Evolutionary conservation across 30 jellyfish, hydroid and myxozoan species (phyloP).

Genomic region (Morbakka virulenta): DNA sequence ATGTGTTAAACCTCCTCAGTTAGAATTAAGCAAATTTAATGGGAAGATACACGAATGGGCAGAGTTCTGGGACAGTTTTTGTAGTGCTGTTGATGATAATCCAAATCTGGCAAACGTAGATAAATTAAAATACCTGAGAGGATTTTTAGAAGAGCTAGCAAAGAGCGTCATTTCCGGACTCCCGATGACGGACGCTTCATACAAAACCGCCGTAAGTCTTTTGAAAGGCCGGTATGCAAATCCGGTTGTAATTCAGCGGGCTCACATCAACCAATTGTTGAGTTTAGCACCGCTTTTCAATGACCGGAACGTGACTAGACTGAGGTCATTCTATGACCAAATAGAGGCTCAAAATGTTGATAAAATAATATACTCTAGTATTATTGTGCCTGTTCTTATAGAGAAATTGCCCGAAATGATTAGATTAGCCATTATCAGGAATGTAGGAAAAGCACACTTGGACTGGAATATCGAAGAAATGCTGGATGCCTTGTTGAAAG

Average conservation of each 20-base stretch:
- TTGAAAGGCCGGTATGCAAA: neutral
- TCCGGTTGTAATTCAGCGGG: neutral
- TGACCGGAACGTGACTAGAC: neutral
- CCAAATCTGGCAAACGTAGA: constrained; percentile 16
- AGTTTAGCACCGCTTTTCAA: neutral
- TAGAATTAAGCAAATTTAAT: constrained; percentile 8
- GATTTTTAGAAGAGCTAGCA: constrained; percentile 44
- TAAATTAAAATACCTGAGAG: constrained; percentile 31
- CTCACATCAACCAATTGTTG: neutral
- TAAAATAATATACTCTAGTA: constrained; percentile 1
- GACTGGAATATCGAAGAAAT: constrained; percentile 30
- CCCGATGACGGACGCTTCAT: constrained; percentile 3
- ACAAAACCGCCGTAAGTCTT: constrained; percentile 11
- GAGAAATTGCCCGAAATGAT: neutral
- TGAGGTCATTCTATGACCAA: neutral
- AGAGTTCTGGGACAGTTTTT: constrained; percentile 48
- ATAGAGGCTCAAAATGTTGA: constrained; percentile 24
- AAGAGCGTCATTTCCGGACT: constrained; percentile 14
- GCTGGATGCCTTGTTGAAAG: constrained; percentile 24
- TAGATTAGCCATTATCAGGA: constrained; percentile 14
- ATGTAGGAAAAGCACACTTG: neutral
- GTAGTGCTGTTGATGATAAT: constrained; percentile 37
- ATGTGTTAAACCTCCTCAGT: constrained; percentile 26
- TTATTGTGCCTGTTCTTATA: constrained; percentile 11
- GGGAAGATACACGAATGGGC: constrained; percentile 41